phyloP scores from a whole-genome alignment of 2,113 vertebrate genomes.

The Sylvilagus bachmani region DNA sequence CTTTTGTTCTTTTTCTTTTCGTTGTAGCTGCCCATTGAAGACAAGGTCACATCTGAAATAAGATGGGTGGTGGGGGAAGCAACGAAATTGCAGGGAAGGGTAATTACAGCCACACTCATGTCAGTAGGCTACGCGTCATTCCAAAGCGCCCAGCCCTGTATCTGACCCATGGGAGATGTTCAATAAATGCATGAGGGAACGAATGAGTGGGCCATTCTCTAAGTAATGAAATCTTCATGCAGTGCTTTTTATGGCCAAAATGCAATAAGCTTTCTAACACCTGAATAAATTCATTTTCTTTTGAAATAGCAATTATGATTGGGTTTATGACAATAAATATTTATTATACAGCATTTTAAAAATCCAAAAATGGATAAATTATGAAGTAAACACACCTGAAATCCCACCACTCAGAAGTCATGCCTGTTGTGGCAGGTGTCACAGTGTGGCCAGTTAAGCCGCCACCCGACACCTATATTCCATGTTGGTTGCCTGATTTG shows the following conservation, averaged over 20 bases:
- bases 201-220: background rate
- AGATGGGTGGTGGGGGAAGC: background rate
- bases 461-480: too few species aligned
- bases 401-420: background rate
- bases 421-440: background rate
- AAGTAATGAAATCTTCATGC: background rate
- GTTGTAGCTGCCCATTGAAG: background rate
- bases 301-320: constrained; percentile 27
- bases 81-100: background rate
- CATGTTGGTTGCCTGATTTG: too few species aligned
- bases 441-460: too few species aligned
- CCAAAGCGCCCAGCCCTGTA: background rate
- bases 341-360: background rate
- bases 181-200: background rate
- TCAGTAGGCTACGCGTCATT: background rate
- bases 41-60: background rate
- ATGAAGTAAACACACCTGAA: background rate
- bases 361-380: background rate
- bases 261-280: background rate
- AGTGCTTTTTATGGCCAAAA: background rate
- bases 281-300: background rate
- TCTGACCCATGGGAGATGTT: background rate
- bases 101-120: background rate
- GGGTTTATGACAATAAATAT: background rate
- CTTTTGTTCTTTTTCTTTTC: background rate